These are phyloP conservation scores for Polymixis flavicincta DNA, from an alignment of 2,888 invertebrate genomes.

Conservation along the genomic window DNA sequence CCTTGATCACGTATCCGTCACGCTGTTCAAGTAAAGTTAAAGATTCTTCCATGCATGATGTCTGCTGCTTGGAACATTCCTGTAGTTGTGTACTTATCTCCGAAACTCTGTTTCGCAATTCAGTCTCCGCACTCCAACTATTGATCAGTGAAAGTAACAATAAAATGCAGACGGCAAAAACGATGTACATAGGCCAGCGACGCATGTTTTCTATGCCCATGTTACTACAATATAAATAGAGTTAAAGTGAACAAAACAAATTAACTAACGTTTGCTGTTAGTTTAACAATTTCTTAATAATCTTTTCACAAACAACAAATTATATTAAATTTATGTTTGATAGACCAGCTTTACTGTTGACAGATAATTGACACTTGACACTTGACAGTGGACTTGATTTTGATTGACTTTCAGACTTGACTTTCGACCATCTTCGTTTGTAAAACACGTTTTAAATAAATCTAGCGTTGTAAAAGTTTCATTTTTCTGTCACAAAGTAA, in stretches of 20 bases:
- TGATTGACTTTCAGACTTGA: background rate
- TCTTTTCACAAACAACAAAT: conserved; percentile 24
- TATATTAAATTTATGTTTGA: conserved; percentile 26
- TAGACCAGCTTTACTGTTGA: background rate
- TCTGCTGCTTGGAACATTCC: conserved; percentile 85
- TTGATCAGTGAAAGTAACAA: conserved; percentile 87
- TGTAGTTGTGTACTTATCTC: conserved; percentile 83
- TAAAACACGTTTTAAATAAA: conserved; percentile 3
- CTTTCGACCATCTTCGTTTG: conserved; percentile 3
- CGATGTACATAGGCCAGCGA: conserved; percentile 88
- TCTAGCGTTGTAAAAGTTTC: background rate
- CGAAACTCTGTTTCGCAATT: conserved; percentile 81
- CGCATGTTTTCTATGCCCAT: conserved; percentile 90
- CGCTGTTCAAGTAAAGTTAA: conserved; percentile 83
- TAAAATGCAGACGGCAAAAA: conserved; percentile 85
- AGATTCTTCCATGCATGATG: conserved; percentile 85
- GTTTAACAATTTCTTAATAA: conserved; percentile 18
- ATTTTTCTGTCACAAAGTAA: background rate
- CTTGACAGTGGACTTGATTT: background rate
- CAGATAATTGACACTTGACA: background rate
- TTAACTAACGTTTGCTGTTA: conserved; percentile 32
- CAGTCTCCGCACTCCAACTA: conserved; percentile 86
- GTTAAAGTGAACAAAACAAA: conserved; percentile 25
- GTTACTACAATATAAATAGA: conserved; percentile 60
- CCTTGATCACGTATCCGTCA: conserved; percentile 81